Percentiles rank a stretch among this genome's conserved stretches.
Conservation (phyloP, 1,140 invertebrate genomes). For the Halictus rubicundus region DNA sequence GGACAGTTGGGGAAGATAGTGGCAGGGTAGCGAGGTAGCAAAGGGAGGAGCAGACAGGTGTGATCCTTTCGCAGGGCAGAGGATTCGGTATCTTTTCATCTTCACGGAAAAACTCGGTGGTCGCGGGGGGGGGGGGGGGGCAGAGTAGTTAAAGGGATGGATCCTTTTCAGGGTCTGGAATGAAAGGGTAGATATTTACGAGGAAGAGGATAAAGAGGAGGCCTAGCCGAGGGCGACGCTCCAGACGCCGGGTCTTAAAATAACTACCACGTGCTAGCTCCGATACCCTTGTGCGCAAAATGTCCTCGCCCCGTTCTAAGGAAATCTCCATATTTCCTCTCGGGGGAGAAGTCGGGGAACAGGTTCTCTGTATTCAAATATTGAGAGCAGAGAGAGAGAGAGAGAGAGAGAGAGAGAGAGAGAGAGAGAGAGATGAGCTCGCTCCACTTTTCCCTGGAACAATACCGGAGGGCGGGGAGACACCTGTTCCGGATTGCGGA, state of each 20-base stretch:
- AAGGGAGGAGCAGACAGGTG: not conserved
- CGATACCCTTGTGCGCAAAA: constrained; percentile 24
- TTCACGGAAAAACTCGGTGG: constrained; percentile 11
- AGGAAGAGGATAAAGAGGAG: constrained; percentile 24
- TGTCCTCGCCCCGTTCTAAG: not conserved
- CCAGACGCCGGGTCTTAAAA: constrained; percentile 28
- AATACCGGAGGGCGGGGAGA: not conserved
- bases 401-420: too few species aligned
- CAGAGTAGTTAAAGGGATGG: constrained; percentile 18
- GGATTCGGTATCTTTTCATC: constrained; percentile 15
- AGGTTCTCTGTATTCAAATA: not conserved
- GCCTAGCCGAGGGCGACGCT: constrained; percentile 30
- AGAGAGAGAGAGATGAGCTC: not conserved
- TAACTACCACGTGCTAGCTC: constrained; percentile 23
- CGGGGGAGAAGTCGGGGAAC: not conserved
- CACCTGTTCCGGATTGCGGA: not conserved
- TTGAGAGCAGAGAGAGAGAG: not conserved
- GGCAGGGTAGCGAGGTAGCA: not conserved
- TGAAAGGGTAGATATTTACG: constrained; percentile 49
- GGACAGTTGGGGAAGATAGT: not conserved
- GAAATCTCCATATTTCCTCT: not conserved
- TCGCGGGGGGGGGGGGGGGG: too few species aligned
- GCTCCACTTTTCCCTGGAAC: not conserved
- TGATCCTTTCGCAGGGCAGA: not conserved
- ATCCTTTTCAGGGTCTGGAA: constrained; percentile 24